Conservation (phyloP, 2,797 vertebrate genomes). For the Coregonus sp. region DNA sequence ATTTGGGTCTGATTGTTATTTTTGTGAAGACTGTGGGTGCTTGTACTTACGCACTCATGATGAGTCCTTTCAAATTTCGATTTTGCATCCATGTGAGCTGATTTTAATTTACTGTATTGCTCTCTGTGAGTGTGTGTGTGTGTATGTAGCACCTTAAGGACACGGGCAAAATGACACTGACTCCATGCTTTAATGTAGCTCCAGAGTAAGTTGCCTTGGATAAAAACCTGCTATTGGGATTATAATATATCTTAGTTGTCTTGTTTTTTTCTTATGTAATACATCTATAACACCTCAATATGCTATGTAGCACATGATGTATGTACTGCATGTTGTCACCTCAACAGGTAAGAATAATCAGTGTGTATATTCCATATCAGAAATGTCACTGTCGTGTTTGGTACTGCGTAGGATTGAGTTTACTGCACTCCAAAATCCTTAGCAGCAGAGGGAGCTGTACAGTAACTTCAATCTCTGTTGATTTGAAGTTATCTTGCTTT, state of each 20-base stretch:
- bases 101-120: no score
- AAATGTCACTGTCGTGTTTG: background rate
- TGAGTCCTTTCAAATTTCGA: no score
- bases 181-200: no score
- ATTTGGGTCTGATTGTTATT: no score
- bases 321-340: background rate
- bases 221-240: background rate
- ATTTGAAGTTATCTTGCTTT: background rate
- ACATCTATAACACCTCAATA: constrained; percentile 14
- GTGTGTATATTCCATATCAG: background rate
- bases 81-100: no score
- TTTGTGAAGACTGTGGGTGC: no score
- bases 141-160: no score
- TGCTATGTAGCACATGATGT: constrained; percentile 22
- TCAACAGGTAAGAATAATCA: constrained; percentile 27
- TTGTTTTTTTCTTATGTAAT: background rate
- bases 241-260: background rate
- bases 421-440: background rate
- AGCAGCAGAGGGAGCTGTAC: constrained; percentile 26
- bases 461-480: background rate
- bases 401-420: background rate
- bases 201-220: background rate
- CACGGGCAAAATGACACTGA: no score
- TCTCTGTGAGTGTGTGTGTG: no score
- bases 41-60: no score